Percentiles rank a stretch among this genome's conserved stretches.
These are phyloP conservation scores for Autographa pulchrina DNA, from an alignment of 2,888 invertebrate species.

Conservation along the genomic window DNA sequence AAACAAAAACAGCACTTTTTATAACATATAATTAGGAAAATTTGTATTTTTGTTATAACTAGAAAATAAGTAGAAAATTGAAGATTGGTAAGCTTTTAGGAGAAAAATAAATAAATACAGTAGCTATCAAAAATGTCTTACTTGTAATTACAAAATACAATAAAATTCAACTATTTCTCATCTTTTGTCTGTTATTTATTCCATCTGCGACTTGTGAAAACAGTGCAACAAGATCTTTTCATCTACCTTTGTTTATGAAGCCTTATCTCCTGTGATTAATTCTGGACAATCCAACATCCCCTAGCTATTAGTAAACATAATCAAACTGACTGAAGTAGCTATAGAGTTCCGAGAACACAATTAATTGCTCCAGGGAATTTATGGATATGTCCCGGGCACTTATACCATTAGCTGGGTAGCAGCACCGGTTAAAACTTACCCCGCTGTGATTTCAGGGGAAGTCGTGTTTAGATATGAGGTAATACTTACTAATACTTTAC, in stretches of 20 bases:
- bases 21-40: not conserved
- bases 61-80: too few species aligned
- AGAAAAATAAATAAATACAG: too few species aligned
- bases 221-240: not conserved
- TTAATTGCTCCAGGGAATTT: constrained; percentile 46
- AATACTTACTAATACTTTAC: not conserved
- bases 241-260: not conserved
- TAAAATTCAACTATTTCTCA: too few species aligned
- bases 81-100: too few species aligned
- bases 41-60: too few species aligned
- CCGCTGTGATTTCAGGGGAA: constrained; percentile 31
- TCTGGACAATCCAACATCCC: constrained; percentile 3
- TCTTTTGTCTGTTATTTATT: too few species aligned
- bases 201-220: not conserved
- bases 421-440: constrained; percentile 39
- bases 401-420: constrained; percentile 45
- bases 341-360: constrained; percentile 30
- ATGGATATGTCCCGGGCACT: constrained; percentile 47
- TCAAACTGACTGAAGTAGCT: constrained; percentile 21
- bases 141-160: too few species aligned
- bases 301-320: constrained; percentile 20
- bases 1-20: not conserved
- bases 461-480: constrained; percentile 23
- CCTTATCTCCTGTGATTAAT: not conserved
- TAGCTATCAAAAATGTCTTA: too few species aligned